Base-by-base conservation (phyloP, 2,888 invertebrate species). In the Helicoverpa assulta region DNA sequence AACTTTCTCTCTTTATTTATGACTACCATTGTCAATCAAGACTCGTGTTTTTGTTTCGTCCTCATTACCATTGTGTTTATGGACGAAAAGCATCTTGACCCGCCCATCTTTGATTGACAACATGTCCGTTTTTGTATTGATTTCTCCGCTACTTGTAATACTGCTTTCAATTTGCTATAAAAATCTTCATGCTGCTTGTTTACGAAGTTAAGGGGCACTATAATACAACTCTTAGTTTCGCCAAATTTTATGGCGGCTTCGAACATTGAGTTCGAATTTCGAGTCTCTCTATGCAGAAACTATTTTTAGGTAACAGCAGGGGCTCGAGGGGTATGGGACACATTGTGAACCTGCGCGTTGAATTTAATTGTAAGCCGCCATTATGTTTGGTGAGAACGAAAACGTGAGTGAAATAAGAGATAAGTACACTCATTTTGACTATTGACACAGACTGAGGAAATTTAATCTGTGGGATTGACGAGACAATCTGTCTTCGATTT, bases 31-130 rank as follows among this genome's bases (percentile, higher is more conserved):
- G 67, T 82, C 76, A 80, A 72, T 76, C 80, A 72, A 58, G 54
- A 26, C 5, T 65, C 63, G 12, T 57, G 73, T 73, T 65, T 76
- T 63, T 78, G 55, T 55, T 0, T 7, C 33, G 62, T 62, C 59
- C 68, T 56, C 75, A 74, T 76, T 78, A 74, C 79, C 75, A 76
- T 76, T 76, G 75, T 74, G 62, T 74, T 26, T 21, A 29, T 65
- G 61, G 40, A 52, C 58, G 57, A 58, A 62, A 55, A 65, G 64
- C 67, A 61, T 61, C 33, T 50, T 29, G 21, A 59, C 50, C 2
- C 12, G 43, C 40, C 47, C 55, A 50, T 18, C 12, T 53, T 57
- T 16, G 33, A 62, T 68, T 54, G 64, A 53, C 52, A 21, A 57
- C 26, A 37, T 16, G 53, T 58, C 40, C 5, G 14, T 53, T 62